phyloP scores from a whole-genome alignment of 2,888 invertebrate genomes.

The Stomorhina lunata region DNA sequence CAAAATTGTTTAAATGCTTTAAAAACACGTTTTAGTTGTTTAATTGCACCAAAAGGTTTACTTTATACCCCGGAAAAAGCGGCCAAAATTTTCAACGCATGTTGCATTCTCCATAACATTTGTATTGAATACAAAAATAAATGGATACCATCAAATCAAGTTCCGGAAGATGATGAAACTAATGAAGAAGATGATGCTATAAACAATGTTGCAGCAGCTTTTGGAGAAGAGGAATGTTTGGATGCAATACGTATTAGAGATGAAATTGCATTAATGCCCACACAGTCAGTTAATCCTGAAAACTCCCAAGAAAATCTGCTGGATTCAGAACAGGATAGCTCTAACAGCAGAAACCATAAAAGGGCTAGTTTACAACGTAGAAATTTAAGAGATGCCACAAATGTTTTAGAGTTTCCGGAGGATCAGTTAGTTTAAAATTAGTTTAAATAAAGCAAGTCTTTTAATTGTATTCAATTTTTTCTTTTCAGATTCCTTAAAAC shows the following conservation, averaged over 20 bases:
- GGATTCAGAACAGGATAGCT: too few relatives aligned
- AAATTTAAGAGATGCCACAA: slow-evolving; percentile 32
- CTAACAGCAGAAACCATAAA: too few relatives aligned
- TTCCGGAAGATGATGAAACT: background rate
- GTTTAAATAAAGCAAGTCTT: background rate
- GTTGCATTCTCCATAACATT: slow-evolving; percentile 48
- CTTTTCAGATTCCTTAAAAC: slow-evolving; percentile 13
- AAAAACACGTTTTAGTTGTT: slow-evolving; percentile 38
- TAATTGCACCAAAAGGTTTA: slow-evolving; percentile 15
- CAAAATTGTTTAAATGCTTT: slow-evolving; percentile 8
- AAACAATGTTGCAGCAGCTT: background rate
- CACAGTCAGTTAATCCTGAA: background rate
- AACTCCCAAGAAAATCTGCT: too few relatives aligned
- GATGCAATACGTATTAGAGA: slow-evolving; percentile 1
- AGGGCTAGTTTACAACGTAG: background rate
- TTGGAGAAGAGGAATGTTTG: background rate
- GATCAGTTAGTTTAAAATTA: background rate
- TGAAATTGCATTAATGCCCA: background rate
- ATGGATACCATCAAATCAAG: background rate
- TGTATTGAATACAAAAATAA: slow-evolving; percentile 27
- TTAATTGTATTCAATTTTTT: background rate
- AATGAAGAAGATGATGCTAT: background rate
- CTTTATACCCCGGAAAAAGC: slow-evolving; percentile 30
- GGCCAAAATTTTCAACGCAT: slow-evolving; percentile 9
- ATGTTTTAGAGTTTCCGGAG: slow-evolving; percentile 34